Evolutionary conservation across 1,140 invertebrate genomes (phyloP).

Genomic region (Lepidostoma basale): DNA sequence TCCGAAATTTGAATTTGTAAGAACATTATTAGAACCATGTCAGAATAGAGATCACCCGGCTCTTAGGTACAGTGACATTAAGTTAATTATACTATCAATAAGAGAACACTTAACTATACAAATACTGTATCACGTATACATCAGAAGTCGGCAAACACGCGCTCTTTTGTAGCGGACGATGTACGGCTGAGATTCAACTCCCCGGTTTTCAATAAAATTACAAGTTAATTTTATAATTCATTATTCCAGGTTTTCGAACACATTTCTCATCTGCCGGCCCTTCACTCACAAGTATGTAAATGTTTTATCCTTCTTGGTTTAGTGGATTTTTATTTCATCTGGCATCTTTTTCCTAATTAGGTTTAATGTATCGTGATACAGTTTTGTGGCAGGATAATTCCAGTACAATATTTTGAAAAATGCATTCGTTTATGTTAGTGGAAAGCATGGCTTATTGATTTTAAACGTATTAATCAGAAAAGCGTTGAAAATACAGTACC

Average conservation of each 20-base stretch:
- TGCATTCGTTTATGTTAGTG: conserved; percentile 36
- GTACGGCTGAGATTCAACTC: neutral
- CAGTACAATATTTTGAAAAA: conserved; percentile 46
- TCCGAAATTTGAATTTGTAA: conserved; percentile 18
- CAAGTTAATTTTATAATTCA: neutral
- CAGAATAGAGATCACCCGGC: conserved; percentile 42
- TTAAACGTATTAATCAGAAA: neutral
- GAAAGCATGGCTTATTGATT: neutral
- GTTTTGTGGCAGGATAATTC: conserved; percentile 46
- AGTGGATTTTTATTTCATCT: neutral
- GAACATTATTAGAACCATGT: conserved; percentile 18
- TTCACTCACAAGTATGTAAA: neutral
- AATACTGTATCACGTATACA: conserved; percentile 40
- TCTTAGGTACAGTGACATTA: conserved; percentile 46
- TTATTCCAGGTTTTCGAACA: neutral
- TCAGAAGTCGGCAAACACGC: neutral
- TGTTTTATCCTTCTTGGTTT: neutral
- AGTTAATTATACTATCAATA: conserved; percentile 36
- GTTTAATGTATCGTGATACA: conserved; percentile 42
- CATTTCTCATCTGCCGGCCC: neutral
- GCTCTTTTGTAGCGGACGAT: neutral
- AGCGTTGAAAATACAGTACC: neutral
- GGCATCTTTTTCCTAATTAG: too few relatives aligned
- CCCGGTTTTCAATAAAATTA: neutral
- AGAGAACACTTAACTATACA: conserved; percentile 42